These are phyloP conservation scores for Lochmaea capreae DNA, from an alignment of 2,888 invertebrate genomes.

Conservation along the genomic window DNA sequence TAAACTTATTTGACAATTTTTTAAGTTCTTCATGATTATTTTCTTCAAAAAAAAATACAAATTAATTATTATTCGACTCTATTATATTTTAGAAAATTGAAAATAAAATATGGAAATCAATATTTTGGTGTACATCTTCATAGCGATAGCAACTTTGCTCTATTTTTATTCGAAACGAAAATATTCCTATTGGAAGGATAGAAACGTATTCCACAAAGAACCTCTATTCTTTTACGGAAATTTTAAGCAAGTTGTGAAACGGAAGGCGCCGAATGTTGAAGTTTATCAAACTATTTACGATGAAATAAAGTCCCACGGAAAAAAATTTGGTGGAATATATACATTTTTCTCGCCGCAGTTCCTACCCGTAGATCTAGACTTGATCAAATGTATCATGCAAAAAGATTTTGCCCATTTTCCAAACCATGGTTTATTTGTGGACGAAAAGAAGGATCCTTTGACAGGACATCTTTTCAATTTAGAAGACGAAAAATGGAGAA, in stretches of 20 bases:
- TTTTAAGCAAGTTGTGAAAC: slow-evolving; percentile 42
- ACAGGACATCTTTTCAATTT: slow-evolving; percentile 70
- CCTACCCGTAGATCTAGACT: slow-evolving; percentile 51
- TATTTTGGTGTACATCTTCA: slow-evolving; percentile 12
- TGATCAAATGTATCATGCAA: slow-evolving; percentile 66
- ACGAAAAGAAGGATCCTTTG: slow-evolving; percentile 70
- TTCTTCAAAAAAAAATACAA: too few species aligned
- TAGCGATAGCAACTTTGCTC: slow-evolving; percentile 8
- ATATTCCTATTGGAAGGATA: slow-evolving; percentile 55
- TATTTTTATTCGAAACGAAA: slow-evolving; percentile 32
- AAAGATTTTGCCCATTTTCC: slow-evolving; percentile 71
- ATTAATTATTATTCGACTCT: not conserved
- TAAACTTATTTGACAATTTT: too few species aligned
- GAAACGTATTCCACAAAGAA: slow-evolving; percentile 50
- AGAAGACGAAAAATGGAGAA: slow-evolving; percentile 71
- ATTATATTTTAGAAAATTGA: not conserved
- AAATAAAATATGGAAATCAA: slow-evolving; percentile 4
- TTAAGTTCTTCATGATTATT: too few species aligned
- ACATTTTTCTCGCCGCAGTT: slow-evolving; percentile 60
- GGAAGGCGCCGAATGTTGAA: slow-evolving; percentile 36
- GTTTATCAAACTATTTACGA: slow-evolving; percentile 37
- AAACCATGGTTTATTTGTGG: slow-evolving; percentile 71
- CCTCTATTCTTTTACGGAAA: slow-evolving; percentile 57
- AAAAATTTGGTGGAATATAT: slow-evolving; percentile 53
- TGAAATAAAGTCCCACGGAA: slow-evolving; percentile 35